Evolutionary conservation across 2,113 vertebrate species (phyloP).

Genomic region (Polyodon spathula): DNA sequence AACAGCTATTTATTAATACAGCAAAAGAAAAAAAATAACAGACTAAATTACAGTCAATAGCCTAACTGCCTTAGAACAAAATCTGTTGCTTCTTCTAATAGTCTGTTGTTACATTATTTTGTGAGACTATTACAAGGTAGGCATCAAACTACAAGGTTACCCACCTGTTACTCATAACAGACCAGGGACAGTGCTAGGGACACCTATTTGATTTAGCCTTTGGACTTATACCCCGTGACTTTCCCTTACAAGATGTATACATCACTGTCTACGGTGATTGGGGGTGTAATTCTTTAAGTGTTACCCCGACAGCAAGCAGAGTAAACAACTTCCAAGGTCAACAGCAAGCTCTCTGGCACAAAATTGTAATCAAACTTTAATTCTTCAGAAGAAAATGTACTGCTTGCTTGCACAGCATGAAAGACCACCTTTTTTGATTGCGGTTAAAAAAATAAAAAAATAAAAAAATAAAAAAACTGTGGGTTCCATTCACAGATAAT

Average conservation of each 20-base stretch:
- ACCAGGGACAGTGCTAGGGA: no score
- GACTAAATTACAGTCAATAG: no score
- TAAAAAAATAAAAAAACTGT: not conserved
- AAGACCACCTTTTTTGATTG: not conserved
- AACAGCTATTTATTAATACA: not conserved
- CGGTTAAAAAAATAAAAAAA: not conserved
- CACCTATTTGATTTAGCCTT: no score
- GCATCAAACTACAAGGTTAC: no score
- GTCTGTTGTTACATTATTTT: no score
- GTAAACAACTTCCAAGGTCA: not conserved
- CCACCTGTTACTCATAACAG: no score
- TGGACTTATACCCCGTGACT: no score
- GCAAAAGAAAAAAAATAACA: not conserved
- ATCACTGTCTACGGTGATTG: not conserved
- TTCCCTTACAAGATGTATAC: not conserved
- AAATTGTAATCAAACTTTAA: not conserved
- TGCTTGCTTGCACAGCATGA: not conserved
- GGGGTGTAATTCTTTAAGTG: not conserved
- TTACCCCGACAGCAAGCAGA: not conserved
- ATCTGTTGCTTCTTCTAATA: no score
- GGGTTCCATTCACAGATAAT: no score
- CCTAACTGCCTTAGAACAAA: no score
- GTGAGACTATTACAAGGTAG: not conserved
- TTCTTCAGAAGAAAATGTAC: not conserved
- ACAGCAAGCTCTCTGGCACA: not conserved